These are phyloP conservation scores for Nasonia giraulti DNA, from an alignment of 1,140 invertebrate genomes.

Conservation along the genomic window DNA sequence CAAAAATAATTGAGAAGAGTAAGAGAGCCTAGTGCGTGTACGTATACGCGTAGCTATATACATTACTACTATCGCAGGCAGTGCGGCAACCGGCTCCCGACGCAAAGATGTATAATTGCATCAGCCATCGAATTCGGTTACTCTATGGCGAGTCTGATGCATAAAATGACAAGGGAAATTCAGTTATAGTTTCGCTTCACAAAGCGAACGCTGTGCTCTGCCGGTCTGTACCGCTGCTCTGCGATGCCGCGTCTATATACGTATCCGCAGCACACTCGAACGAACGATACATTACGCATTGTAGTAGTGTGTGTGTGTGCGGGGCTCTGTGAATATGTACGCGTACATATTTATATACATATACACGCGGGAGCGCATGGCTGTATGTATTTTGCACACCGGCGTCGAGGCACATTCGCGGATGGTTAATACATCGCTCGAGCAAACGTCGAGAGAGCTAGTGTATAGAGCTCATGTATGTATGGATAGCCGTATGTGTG, in stretches of 20 bases:
- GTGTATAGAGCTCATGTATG: background rate
- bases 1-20: constrained; percentile 47
- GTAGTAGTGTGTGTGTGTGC: background rate
- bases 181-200: constrained; percentile 68
- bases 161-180: constrained; percentile 71
- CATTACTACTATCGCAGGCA: constrained; percentile 26
- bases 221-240: background rate
- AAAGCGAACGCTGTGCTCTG: constrained; percentile 62
- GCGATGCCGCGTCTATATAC: background rate
- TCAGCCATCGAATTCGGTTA: constrained; percentile 71
- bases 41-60: background rate
- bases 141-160: constrained; percentile 69
- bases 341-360: no score
- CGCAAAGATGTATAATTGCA: constrained; percentile 70
- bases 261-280: background rate
- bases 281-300: background rate
- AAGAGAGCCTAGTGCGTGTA: background rate
- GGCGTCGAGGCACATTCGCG: background rate
- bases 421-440: background rate
- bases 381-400: background rate
- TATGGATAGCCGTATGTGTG: background rate
- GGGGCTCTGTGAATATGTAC: background rate
- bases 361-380: background rate
- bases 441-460: background rate
- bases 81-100: constrained; percentile 57